phyloP scores from a whole-genome alignment of 2,113 vertebrate species.

The Fukomys damarensis region DNA sequence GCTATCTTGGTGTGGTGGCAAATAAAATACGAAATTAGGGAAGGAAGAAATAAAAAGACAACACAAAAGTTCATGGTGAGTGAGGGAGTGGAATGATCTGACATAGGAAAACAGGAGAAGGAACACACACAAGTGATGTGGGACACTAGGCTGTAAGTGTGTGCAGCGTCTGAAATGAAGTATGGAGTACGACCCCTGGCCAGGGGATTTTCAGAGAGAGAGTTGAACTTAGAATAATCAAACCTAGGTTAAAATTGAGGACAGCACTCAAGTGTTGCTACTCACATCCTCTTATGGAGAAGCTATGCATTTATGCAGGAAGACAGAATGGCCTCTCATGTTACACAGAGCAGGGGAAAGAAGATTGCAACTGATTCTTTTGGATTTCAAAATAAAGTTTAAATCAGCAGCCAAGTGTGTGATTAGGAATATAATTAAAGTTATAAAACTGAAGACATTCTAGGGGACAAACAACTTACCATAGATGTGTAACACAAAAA shows the following conservation, averaged over 20 bases:
- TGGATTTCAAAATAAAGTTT: constrained; percentile 33
- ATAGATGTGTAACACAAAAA: background rate
- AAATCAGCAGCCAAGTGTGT: background rate
- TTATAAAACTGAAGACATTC: background rate
- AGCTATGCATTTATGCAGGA: background rate
- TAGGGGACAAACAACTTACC: background rate
- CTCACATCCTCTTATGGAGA: background rate
- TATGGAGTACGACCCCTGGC: background rate
- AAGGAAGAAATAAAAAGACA: background rate
- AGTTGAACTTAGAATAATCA: background rate
- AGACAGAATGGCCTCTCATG: background rate
- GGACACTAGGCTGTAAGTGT: background rate
- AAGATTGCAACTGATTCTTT: background rate
- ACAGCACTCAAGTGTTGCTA: too few relatives aligned
- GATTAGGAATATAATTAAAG: background rate
- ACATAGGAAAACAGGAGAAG: background rate
- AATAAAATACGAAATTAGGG: background rate
- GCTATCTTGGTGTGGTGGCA: background rate
- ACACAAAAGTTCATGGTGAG: background rate
- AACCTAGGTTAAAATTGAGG: background rate
- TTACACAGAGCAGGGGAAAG: background rate
- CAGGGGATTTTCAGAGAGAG: background rate
- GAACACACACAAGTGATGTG: background rate
- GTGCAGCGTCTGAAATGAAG: background rate
- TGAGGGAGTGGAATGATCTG: background rate